phyloP scores from a whole-genome alignment of 2,113 vertebrate species.

The Sprattus sprattus region DNA sequence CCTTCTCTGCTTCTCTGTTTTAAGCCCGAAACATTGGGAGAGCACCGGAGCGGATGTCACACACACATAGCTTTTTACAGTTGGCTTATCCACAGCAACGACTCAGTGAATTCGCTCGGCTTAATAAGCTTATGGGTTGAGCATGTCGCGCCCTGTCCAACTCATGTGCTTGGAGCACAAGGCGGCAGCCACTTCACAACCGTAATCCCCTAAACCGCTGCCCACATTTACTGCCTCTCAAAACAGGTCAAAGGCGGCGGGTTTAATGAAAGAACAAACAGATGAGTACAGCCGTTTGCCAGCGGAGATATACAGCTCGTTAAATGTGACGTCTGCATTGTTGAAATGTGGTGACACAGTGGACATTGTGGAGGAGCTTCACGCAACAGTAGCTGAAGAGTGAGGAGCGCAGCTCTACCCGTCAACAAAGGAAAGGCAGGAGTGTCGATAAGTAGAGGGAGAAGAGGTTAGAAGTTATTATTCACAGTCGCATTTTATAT shows the following conservation, averaged over 20 bases:
- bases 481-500: neutral
- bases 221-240: neutral
- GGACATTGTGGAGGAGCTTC: neutral
- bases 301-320: neutral
- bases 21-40: neutral
- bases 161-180: neutral
- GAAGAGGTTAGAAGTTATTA: neutral
- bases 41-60: neutral
- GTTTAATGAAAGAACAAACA: constrained; percentile 4
- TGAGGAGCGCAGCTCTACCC: neutral
- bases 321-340: neutral
- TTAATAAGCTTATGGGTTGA: constrained; percentile 5
- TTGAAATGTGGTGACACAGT: neutral
- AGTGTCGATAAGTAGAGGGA: neutral
- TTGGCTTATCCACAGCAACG: constrained; percentile 13
- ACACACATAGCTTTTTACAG: neutral
- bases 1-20: neutral
- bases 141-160: constrained; percentile 7
- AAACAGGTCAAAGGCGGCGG: neutral
- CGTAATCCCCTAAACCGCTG: constrained; percentile 5
- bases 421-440: neutral
- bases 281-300: neutral
- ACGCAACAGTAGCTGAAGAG: neutral
- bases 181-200: constrained; percentile 11
- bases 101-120: constrained; percentile 1